Evolutionary conservation across 2,113 vertebrate species (phyloP).

Genomic region (Natator depressus): DNA sequence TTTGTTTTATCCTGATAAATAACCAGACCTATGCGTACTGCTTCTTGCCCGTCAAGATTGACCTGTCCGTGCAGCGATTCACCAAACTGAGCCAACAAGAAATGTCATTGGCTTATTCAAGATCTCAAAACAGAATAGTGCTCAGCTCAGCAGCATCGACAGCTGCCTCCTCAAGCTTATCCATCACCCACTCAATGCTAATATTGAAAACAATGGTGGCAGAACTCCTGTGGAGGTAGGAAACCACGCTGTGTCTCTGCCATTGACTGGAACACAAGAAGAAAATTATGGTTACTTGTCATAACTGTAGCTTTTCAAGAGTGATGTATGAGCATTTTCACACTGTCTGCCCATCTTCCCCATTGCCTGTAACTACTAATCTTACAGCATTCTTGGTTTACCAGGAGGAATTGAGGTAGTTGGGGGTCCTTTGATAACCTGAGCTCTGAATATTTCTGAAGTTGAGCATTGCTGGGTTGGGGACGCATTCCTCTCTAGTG

Average conservation of each 20-base stretch:
- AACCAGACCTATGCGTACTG: neutral
- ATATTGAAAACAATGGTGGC: neutral
- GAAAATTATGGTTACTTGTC: neutral
- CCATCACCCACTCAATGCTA: neutral
- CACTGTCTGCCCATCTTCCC: neutral
- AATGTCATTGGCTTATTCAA: neutral
- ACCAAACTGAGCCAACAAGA: neutral
- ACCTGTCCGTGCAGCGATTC: neutral
- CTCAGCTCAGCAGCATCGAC: neutral
- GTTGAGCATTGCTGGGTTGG: neutral
- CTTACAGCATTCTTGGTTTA: neutral
- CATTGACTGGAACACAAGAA: neutral
- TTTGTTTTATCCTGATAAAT: neutral
- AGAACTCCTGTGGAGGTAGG: neutral
- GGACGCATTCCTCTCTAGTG: accelerated
- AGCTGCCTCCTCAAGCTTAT: neutral
- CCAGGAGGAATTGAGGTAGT: neutral
- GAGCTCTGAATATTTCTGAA: neutral
- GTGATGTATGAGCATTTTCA: neutral
- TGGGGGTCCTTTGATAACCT: neutral
- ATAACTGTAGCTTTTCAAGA: neutral
- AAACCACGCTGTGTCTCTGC: neutral
- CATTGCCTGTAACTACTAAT: neutral
- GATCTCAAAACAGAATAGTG: neutral
- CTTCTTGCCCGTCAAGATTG: neutral